Conservation (phyloP, 2,888 invertebrate genomes). For the Ophonus ardosiacus region DNA sequence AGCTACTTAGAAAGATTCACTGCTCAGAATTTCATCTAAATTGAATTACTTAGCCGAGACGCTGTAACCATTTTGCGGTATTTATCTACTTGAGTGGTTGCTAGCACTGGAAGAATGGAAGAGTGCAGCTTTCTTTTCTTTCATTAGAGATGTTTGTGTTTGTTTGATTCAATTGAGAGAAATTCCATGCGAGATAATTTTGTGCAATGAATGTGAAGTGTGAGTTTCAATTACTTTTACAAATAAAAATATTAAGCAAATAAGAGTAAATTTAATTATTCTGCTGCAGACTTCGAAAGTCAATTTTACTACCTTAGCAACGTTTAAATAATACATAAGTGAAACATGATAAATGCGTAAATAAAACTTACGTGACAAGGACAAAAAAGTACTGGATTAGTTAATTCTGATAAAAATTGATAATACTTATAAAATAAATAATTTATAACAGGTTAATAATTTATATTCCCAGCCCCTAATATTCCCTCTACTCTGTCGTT, state of each 20-base stretch:
- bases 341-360: too few relatives aligned
- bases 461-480: too few relatives aligned
- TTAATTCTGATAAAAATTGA: too few relatives aligned
- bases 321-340: too few relatives aligned
- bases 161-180: not conserved
- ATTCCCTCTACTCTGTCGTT: too few relatives aligned
- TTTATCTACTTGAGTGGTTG: constrained; percentile 40
- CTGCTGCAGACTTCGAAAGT: too few relatives aligned
- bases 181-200: not conserved
- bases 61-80: constrained; percentile 33
- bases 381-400: too few relatives aligned
- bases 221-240: not conserved
- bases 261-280: not conserved
- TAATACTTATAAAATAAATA: too few relatives aligned
- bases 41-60: constrained; percentile 58
- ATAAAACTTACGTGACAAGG: too few relatives aligned
- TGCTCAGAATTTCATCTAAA: constrained; percentile 60
- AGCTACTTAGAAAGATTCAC: constrained; percentile 39
- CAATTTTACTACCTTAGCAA: too few relatives aligned
- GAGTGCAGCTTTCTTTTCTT: not conserved
- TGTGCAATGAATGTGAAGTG: not conserved
- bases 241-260: not conserved
- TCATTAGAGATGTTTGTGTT: not conserved
- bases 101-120: not conserved
- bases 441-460: too few relatives aligned